These are phyloP conservation scores for Bufo gargarizans DNA, from an alignment of 2,113 vertebrate genomes.

Conservation along the genomic window DNA sequence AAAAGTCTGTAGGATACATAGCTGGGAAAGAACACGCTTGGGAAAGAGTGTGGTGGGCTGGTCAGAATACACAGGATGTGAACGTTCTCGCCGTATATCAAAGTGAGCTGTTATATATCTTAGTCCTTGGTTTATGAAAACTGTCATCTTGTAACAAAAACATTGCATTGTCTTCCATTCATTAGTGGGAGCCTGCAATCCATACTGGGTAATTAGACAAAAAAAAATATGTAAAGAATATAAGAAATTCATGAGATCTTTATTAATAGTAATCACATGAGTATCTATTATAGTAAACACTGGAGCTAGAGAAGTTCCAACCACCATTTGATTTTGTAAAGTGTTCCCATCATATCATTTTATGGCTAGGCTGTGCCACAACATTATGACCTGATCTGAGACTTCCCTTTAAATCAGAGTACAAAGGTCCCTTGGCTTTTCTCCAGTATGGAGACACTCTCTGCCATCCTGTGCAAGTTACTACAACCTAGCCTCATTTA, in stretches of 20 bases:
- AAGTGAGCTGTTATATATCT: background rate
- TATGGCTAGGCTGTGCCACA: background rate
- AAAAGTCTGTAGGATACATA: background rate
- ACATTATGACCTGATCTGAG: background rate
- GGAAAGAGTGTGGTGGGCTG: background rate
- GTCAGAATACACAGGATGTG: conserved; percentile 35
- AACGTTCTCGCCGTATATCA: conserved; percentile 11
- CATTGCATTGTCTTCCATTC: conserved; percentile 10
- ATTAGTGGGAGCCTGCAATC: background rate
- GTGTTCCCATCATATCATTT: too few species aligned
- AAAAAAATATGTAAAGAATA: background rate
- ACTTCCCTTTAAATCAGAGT: too few species aligned
- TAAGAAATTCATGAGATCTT: background rate
- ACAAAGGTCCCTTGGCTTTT: too few species aligned
- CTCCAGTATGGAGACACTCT: too few species aligned
- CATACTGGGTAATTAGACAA: background rate
- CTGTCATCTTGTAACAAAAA: conserved; percentile 10
- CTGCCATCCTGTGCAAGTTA: too few species aligned
- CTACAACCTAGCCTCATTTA: too few species aligned
- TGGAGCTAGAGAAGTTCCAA: background rate
- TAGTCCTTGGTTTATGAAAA: conserved; percentile 1
- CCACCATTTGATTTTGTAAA: background rate
- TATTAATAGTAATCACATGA: too few species aligned
- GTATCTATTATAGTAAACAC: too few species aligned
- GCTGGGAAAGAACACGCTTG: background rate